These are phyloP conservation scores for Mayetiola destructor DNA, from an alignment of 2,888 invertebrate species.

Conservation along the genomic window DNA sequence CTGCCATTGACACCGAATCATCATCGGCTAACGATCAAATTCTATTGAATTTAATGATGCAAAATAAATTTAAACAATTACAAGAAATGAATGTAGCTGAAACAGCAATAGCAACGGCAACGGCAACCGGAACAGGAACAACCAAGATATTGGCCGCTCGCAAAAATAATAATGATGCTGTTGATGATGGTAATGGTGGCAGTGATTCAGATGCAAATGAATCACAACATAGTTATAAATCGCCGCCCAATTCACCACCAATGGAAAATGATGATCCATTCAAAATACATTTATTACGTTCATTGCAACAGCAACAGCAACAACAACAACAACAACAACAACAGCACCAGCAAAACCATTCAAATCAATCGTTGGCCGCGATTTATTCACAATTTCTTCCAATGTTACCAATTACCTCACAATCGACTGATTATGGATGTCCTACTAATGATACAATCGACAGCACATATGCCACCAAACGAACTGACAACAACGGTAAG, in stretches of 20 bases:
- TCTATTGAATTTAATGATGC: background rate
- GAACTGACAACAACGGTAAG: background rate
- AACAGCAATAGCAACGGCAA: background rate
- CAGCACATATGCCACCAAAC: background rate
- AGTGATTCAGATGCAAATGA: background rate
- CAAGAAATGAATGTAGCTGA: background rate
- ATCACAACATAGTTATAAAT: background rate
- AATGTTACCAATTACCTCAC: background rate
- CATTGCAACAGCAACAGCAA: background rate
- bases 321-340: background rate
- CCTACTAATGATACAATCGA: slow-evolving; percentile 11
- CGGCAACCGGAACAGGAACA: background rate
- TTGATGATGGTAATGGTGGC: background rate
- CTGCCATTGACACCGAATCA: background rate
- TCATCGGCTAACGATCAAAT: background rate
- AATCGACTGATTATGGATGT: slow-evolving; percentile 16
- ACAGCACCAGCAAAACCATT: background rate
- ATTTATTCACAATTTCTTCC: background rate
- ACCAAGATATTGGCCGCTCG: background rate
- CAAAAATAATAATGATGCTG: background rate
- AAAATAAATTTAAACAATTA: slow-evolving; percentile 4
- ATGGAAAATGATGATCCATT: slow-evolving; percentile 1
- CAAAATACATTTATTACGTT: no score
- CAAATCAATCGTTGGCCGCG: background rate
- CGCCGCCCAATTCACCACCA: slow-evolving; percentile 2